A percentile compares a stretch with the other conserved stretches of the same genome.
phyloP scores from a whole-genome alignment of 2,888 invertebrate genomes.

The Aspidiotus rigidus region DNA sequence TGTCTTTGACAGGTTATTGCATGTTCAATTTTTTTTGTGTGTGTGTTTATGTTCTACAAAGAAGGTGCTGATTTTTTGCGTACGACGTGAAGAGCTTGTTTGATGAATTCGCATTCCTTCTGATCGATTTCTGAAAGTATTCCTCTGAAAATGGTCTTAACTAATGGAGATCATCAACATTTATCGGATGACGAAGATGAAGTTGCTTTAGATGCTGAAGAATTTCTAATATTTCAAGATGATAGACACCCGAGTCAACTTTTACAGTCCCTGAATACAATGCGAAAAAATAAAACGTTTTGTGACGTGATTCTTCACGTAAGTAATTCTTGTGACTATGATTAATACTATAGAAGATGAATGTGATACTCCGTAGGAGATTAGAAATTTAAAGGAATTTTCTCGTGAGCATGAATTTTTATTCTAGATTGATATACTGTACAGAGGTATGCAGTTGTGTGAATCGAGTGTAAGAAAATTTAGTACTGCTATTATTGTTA shows the following conservation, averaged over 20 bases:
- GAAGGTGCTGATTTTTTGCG: too few species aligned
- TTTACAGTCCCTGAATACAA: conserved; percentile 61
- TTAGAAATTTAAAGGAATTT: background rate
- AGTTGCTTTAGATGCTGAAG: conserved; percentile 20
- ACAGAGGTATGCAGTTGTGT: background rate
- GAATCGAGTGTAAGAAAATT: too few species aligned
- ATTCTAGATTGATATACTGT: background rate
- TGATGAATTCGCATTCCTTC: too few species aligned
- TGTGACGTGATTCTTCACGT: conserved; percentile 78
- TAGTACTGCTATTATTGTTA: too few species aligned
- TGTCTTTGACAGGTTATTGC: too few species aligned
- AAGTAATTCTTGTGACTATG: conserved; percentile 42
- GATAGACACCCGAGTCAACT: conserved; percentile 52
- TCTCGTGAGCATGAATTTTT: background rate
- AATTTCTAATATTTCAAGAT: conserved; percentile 43
- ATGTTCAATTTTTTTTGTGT: too few species aligned
- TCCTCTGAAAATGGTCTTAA: conserved; percentile 7
- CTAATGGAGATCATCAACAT: conserved; percentile 21
- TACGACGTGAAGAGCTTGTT: too few species aligned
- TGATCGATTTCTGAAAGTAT: too few species aligned
- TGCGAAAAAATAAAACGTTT: conserved; percentile 74
- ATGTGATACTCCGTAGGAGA: background rate
- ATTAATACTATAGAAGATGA: conserved; percentile 4
- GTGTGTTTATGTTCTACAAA: too few species aligned
- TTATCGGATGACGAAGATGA: conserved; percentile 27